These are phyloP conservation scores for Cinclus cinclus DNA, from an alignment of 2,113 vertebrate species.

Conservation along the genomic window DNA sequence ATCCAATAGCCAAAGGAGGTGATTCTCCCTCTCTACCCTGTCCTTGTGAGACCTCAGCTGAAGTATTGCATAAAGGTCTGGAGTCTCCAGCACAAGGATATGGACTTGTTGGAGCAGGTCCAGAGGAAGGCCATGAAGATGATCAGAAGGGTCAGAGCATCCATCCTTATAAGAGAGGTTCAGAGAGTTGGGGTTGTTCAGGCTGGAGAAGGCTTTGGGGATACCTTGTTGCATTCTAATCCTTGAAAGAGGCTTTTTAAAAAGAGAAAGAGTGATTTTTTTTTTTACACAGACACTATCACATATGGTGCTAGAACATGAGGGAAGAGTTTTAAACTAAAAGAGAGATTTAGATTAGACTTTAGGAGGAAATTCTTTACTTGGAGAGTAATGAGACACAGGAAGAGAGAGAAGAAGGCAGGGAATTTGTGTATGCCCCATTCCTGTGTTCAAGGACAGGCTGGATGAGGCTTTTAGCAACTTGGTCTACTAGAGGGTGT, in stretches of 20 bases:
- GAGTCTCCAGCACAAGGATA: background rate
- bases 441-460: background rate
- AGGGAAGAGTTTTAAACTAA: background rate
- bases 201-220: background rate
- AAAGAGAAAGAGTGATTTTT: background rate
- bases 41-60: background rate
- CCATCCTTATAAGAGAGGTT: background rate
- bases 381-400: background rate
- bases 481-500: background rate
- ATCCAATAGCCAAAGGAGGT: background rate
- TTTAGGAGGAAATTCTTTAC: background rate
- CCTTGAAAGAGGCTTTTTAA: background rate
- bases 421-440: background rate
- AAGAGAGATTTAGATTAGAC: background rate
- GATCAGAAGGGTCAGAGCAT: background rate
- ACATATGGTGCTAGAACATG: background rate
- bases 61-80: background rate
- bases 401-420: background rate
- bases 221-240: background rate
- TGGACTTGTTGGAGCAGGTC: background rate
- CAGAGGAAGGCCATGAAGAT: background rate
- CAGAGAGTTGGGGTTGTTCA: background rate
- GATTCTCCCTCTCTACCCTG: background rate
- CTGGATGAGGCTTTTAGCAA: background rate
- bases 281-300: background rate